Evolutionary conservation across 92 coral and sea anemone species (phyloP).

Genomic region (Umimayanthus chanpuru): DNA sequence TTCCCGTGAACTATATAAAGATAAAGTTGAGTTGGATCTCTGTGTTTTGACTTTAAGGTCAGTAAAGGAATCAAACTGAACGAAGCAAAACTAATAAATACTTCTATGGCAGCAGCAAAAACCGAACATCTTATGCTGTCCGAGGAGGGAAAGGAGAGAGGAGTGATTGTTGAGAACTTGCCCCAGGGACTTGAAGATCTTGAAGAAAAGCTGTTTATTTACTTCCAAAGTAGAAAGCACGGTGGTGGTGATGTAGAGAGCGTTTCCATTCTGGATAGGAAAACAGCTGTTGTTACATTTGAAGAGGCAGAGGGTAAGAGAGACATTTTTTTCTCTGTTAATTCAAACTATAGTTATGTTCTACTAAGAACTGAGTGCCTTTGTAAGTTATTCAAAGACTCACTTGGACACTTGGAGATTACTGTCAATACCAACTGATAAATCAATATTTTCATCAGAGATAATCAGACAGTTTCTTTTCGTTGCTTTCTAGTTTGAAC

Average conservation of each 20-base stretch:
- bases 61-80: background rate
- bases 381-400: too few species aligned
- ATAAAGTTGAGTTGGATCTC: too few species aligned
- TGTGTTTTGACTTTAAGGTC: too few species aligned
- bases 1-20: background rate
- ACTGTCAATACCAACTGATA: too few species aligned
- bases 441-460: too few species aligned
- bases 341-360: background rate
- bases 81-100: background rate
- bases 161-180: conserved; percentile 21
- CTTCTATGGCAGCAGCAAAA: background rate
- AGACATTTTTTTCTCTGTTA: background rate
- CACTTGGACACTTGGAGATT: too few species aligned
- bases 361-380: background rate
- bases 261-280: conserved; percentile 3
- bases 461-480: too few species aligned
- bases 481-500: too few species aligned
- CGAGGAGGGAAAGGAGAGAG: background rate
- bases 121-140: background rate
- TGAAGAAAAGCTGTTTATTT: conserved; percentile 26
- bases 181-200: conserved; percentile 27
- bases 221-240: conserved; percentile 29
- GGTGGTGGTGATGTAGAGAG: conserved; percentile 39
- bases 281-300: conserved; percentile 9
- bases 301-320: conserved; percentile 28